These are phyloP conservation scores for Onychomys leucogaster DNA, from an alignment of 2,797 vertebrate genomes.

Conservation along the genomic window DNA sequence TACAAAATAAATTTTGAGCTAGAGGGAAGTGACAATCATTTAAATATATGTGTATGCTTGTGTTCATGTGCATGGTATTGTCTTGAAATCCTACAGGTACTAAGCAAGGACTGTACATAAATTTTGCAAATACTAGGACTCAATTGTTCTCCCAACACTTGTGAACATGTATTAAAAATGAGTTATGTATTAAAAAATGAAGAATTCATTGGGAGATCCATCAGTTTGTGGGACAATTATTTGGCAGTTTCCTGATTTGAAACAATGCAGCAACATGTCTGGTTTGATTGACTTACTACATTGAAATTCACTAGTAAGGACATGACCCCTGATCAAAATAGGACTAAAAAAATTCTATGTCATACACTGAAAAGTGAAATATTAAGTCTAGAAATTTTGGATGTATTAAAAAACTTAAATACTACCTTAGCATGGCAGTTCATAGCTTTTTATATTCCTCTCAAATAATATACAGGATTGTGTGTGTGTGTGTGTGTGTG, in stretches of 20 bases:
- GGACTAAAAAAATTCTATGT: not conserved
- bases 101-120: not conserved
- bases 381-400: not conserved
- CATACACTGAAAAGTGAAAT: not conserved
- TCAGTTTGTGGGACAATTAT: not conserved
- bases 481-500: not conserved
- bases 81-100: too few species aligned
- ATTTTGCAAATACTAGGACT: not conserved
- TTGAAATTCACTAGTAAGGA: not conserved
- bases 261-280: not conserved
- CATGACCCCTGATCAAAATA: not conserved
- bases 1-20: not conserved
- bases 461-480: not conserved
- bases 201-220: not conserved
- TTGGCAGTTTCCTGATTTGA: not conserved
- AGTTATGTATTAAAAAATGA: slow-evolving; percentile 3
- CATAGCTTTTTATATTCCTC: not conserved
- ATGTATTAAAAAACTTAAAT: slow-evolving; percentile 26
- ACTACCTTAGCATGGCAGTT: not conserved
- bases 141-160: not conserved
- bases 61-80: not conserved
- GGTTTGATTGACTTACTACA: not conserved
- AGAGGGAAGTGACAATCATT: not conserved
- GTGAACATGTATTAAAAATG: not conserved
- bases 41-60: too few species aligned